Evolutionary conservation across 2,888 invertebrate genomes (phyloP).

Genomic region (Cactoblastis cactorum): DNA sequence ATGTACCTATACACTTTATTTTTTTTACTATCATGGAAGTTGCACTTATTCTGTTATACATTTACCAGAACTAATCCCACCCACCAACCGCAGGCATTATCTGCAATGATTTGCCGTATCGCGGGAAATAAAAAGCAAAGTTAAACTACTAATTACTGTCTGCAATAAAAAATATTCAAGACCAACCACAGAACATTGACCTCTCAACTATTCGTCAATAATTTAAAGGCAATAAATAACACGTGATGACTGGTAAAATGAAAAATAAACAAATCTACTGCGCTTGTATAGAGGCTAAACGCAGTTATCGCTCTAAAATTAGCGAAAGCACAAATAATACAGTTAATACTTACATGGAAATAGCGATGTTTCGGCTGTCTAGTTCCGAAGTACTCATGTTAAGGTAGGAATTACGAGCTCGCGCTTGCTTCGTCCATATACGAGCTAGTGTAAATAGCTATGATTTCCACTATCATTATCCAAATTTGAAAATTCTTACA

Average conservation of each 20-base stretch:
- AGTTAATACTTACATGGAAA: slow-evolving; percentile 69
- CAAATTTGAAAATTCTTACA: slow-evolving; percentile 51
- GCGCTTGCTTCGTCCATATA: slow-evolving; percentile 45
- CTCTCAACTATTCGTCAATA: slow-evolving; percentile 23
- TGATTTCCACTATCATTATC: slow-evolving; percentile 72
- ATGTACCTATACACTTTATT: no score
- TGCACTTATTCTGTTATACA: no score
- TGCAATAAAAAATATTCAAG: neutral
- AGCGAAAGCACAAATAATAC: slow-evolving; percentile 48
- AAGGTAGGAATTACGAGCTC: slow-evolving; percentile 39
- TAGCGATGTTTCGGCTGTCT: slow-evolving; percentile 69
- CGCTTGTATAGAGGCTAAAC: slow-evolving; percentile 36
- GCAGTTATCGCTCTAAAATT: slow-evolving; percentile 49
- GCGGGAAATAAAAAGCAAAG: slow-evolving; percentile 9
- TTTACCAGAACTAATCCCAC: neutral
- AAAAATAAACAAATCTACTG: slow-evolving; percentile 39
- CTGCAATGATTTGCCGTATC: neutral
- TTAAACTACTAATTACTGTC: neutral
- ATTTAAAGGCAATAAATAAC: slow-evolving; percentile 16
- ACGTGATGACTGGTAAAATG: slow-evolving; percentile 24
- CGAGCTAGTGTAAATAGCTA: slow-evolving; percentile 47
- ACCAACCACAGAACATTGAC: slow-evolving; percentile 25
- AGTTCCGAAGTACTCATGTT: slow-evolving; percentile 71
- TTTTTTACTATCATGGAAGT: no score
- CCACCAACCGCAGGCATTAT: slow-evolving; percentile 1